phyloP scores from a whole-genome alignment of 2,113 vertebrate species.

The Cairina moschata region DNA sequence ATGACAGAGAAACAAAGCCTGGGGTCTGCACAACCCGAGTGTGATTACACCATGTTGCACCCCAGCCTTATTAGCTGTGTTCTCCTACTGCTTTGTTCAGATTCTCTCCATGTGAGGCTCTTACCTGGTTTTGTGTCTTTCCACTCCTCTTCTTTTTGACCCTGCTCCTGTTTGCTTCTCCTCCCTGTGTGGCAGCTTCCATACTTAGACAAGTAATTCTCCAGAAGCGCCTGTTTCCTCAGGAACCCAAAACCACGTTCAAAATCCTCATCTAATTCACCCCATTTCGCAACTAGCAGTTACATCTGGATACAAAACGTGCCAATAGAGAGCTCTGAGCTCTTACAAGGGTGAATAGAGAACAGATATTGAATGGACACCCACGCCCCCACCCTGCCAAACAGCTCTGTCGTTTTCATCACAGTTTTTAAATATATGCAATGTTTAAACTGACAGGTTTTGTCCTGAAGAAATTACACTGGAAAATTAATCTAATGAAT shows the following conservation, averaged over 20 bases:
- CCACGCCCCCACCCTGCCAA: not conserved
- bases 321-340: slow-evolving; percentile 28
- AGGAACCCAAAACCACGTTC: slow-evolving; percentile 21
- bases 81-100: not conserved
- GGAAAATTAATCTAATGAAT: not conserved
- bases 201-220: slow-evolving; percentile 10
- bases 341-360: not conserved
- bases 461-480: not conserved
- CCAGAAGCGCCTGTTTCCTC: slow-evolving; percentile 40
- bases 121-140: not conserved
- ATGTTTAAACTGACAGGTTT: not conserved
- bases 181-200: not conserved
- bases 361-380: not conserved
- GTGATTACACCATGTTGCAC: not conserved
- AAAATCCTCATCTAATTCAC: not conserved
- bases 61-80: not conserved
- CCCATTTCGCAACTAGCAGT: not conserved
- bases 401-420: not conserved
- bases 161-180: slow-evolving; percentile 6
- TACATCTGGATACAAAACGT: slow-evolving; percentile 63
- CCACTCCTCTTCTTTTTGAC: not conserved
- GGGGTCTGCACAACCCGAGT: not conserved
- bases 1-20: not conserved
- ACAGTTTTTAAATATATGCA: not conserved
- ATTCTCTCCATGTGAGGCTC: not conserved